phyloP scores from a whole-genome alignment of 2,888 invertebrate genomes.

The Leucoma salicis region DNA sequence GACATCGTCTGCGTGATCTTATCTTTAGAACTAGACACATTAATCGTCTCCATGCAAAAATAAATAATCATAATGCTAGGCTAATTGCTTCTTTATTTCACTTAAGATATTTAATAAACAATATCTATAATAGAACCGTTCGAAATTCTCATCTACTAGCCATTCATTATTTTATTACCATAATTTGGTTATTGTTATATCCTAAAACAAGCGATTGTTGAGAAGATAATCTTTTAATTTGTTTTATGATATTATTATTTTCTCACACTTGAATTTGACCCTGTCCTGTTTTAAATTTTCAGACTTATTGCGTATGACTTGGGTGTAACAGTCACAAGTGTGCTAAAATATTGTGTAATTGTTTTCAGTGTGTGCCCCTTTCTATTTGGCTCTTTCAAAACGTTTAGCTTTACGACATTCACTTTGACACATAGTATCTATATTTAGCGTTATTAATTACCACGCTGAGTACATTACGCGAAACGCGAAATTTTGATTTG shows the following conservation, averaged over 20 bases:
- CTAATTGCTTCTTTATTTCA: no score
- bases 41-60: no score
- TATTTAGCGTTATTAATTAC: no score
- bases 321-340: constrained; percentile 31
- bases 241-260: constrained; percentile 34
- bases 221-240: constrained; percentile 39
- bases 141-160: not conserved
- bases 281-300: constrained; percentile 44
- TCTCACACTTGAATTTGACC: constrained; percentile 68
- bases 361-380: not conserved
- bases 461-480: no score
- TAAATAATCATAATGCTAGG: no score
- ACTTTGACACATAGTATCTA: not conserved
- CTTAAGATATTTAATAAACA: no score
- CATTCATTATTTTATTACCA: constrained; percentile 15
- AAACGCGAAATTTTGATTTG: no score
- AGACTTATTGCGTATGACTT: constrained; percentile 39
- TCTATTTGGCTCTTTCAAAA: not conserved
- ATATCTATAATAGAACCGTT: no score
- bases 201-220: constrained; percentile 21
- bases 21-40: no score
- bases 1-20: no score
- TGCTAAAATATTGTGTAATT: constrained; percentile 39
- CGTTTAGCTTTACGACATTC: not conserved
- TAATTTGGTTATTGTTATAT: constrained; percentile 24